Evolutionary conservation across 53 echinoderm and acorn worm species (phyloP).

Genomic region (Actinopyga echinites): DNA sequence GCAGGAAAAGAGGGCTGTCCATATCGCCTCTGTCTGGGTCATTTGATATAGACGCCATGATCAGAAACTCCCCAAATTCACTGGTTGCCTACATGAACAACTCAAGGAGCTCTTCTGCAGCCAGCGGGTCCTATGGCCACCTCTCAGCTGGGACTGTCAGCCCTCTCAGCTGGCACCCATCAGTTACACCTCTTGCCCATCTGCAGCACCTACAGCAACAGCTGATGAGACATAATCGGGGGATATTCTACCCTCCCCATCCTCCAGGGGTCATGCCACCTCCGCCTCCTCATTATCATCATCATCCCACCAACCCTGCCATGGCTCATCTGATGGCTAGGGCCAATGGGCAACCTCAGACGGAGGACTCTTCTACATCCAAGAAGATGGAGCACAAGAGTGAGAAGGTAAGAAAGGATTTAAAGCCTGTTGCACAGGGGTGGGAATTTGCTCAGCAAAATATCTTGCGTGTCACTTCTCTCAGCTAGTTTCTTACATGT

Average conservation of each 20-base stretch:
- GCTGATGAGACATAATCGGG: conserved; percentile 81
- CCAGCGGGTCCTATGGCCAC: conserved; percentile 95
- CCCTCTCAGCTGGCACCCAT: conserved; percentile 82
- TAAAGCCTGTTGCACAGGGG: background rate
- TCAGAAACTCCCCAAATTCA: conserved; percentile 96
- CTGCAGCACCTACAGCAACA: conserved; percentile 95
- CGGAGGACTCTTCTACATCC: background rate
- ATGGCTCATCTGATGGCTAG: conserved; percentile 89
- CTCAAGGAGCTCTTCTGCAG: conserved; percentile 93
- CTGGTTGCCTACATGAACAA: conserved; percentile 97
- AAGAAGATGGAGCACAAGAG: conserved; percentile 26
- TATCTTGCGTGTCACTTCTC: too few species aligned
- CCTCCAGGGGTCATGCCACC: conserved; percentile 58
- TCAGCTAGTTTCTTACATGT: too few species aligned
- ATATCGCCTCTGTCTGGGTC: conserved; percentile 92
- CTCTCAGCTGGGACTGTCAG: conserved; percentile 90
- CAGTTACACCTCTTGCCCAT: conserved; percentile 91
- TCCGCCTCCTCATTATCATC: conserved; percentile 56
- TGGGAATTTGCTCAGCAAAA: too few species aligned
- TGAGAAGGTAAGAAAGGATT: background rate
- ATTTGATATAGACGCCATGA: conserved; percentile 95
- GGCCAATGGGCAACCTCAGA: conserved; percentile 54
- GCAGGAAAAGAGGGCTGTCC: conserved; percentile 89
- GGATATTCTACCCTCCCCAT: conserved; percentile 57
- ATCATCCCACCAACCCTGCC: conserved; percentile 68